Evolutionary conservation across 2,888 invertebrate genomes (phyloP).

Genomic region (Perizoma flavofasciatum): DNA sequence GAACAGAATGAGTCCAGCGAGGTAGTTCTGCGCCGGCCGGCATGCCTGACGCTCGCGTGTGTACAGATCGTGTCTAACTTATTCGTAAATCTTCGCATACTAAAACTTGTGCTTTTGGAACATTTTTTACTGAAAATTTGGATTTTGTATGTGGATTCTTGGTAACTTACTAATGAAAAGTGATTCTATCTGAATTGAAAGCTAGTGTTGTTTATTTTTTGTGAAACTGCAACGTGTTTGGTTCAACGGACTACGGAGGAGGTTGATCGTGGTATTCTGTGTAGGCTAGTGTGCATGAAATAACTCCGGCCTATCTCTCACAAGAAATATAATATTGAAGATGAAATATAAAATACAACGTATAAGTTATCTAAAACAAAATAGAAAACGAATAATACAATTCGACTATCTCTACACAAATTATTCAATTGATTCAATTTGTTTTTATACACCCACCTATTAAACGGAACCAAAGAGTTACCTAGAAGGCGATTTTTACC

Average conservation of each 20-base stretch:
- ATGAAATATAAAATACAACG: not conserved
- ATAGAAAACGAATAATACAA: not conserved
- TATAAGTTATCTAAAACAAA: not conserved
- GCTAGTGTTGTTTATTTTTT: constrained; percentile 73
- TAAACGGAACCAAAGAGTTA: too few species aligned
- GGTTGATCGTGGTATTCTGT: constrained; percentile 78
- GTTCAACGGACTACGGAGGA: constrained; percentile 82
- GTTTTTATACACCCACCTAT: too few species aligned
- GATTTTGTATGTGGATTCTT: constrained; percentile 47
- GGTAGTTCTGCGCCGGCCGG: constrained; percentile 80
- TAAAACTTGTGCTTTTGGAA: constrained; percentile 65
- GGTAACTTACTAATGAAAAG: constrained; percentile 52
- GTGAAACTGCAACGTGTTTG: constrained; percentile 82
- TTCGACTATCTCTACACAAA: too few species aligned
- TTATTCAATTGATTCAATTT: too few species aligned
- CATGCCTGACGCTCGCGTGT: constrained; percentile 68
- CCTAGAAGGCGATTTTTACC: too few species aligned
- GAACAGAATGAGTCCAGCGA: constrained; percentile 73
- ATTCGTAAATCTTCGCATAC: constrained; percentile 70
- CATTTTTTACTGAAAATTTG: constrained; percentile 48
- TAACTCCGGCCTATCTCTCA: constrained; percentile 59
- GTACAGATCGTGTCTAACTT: constrained; percentile 63
- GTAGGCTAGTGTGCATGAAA: constrained; percentile 71
- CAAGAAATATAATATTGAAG: not conserved
- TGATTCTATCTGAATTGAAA: constrained; percentile 48